These are phyloP conservation scores for Cyphomyrus discorhynchus DNA, from an alignment of 2,113 vertebrate genomes.

Conservation along the genomic window DNA sequence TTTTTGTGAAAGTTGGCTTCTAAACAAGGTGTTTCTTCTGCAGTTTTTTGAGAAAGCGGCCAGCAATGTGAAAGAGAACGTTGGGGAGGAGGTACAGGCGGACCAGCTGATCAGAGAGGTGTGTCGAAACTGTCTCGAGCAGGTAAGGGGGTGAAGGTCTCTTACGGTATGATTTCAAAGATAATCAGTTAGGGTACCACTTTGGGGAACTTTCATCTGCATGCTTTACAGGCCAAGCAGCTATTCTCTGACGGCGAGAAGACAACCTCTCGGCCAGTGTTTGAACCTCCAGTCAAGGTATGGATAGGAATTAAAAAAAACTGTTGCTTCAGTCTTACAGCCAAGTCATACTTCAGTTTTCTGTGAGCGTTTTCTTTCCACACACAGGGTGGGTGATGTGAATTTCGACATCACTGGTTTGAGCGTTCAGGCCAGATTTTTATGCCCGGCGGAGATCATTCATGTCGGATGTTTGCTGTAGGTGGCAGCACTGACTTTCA, in stretches of 20 bases:
- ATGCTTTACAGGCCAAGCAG: constrained; percentile 73
- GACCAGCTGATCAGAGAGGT: constrained; percentile 86
- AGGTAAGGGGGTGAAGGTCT: constrained; percentile 57
- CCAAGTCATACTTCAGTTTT: neutral
- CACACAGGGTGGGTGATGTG: neutral
- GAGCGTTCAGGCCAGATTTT: neutral
- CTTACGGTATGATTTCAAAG: neutral
- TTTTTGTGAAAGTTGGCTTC: neutral
- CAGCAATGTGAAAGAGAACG: constrained; percentile 81
- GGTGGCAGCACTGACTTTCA: neutral
- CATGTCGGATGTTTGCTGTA: neutral
- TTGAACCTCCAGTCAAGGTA: constrained; percentile 76
- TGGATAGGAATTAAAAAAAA: neutral
- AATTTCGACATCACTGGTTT: neutral
- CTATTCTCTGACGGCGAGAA: constrained; percentile 81
- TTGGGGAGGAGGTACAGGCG: constrained; percentile 79
- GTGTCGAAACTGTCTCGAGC: constrained; percentile 83
- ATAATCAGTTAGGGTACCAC: neutral
- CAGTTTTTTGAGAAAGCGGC: constrained; percentile 95
- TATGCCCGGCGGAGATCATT: neutral
- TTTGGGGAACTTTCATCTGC: neutral
- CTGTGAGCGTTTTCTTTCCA: neutral
- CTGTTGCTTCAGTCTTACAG: neutral
- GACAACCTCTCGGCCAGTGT: constrained; percentile 52
- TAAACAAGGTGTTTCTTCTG: neutral